Evolutionary conservation across 2,113 vertebrate species (phyloP), one percentile per base, ranked within the genome.

Genomic region (Typhlomys cinereus): DNA sequence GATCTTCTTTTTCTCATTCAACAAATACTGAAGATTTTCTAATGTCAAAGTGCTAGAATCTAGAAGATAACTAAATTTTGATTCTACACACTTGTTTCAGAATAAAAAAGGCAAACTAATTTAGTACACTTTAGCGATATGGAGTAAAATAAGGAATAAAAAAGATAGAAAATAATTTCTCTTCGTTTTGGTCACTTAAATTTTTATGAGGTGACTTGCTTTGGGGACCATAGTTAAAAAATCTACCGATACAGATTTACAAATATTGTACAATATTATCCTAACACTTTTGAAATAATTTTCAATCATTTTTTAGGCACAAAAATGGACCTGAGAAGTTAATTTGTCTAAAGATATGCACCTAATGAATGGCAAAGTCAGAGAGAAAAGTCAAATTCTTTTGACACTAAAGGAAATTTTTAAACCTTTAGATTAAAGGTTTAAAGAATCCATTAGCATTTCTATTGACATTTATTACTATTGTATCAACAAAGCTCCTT

Each of bases 11-110:
- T 15, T 57, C 54, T 70, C 27, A 87, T 78, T 59, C 57, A 90
- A 88, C 27, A 90, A 83, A 92, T 59, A 90, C 31, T 52, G 39
- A 95, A 20, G 73, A 85, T 74, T 59, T 95, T 78, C 41, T 92
- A 86, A 90, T 41, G 81, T 23, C 39, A 83, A 23, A 27, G 34
- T 79, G 39, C 29, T n/a, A 80, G 7, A 86, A 54, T 50, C n/a
- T 73, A 44, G 73, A 75, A 75, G 21, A 52, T 66, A 88, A 64
- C 75, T 3, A 92, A 44, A 31, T 71, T 69, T 76, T 57, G 9
- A 85, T 15, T n/a, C 44, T 20, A 79, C 29, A 59, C 50, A 90
- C 57, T 89, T 85, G 20, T 90, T 88, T 91, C 73, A 79, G 50
- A 92, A 85, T 4, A 88, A 92, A 80, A 92, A 85, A 75, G 23